Percentiles rank a stretch among this genome's conserved stretches.
Evolutionary conservation across 2,797 vertebrate genomes (phyloP).

Genomic region (Hafferia zeledoni): DNA sequence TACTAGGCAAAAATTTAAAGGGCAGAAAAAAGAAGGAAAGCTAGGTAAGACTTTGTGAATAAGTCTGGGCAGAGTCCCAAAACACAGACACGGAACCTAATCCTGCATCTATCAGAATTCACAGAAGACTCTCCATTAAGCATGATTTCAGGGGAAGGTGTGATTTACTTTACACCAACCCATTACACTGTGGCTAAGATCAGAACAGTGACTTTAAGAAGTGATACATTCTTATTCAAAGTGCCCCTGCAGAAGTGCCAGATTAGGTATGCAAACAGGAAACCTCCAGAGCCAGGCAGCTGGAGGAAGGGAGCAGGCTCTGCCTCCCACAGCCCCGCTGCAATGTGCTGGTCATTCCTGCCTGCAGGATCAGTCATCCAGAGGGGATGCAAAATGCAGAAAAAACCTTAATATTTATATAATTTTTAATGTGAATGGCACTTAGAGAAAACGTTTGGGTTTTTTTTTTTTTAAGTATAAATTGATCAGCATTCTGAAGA

Average conservation of each 20-base stretch:
- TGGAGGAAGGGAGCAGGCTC: background rate
- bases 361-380: background rate
- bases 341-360: background rate
- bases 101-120: background rate
- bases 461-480: background rate
- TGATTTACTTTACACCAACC: background rate
- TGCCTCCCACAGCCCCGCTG: background rate
- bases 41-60: background rate
- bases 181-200: background rate
- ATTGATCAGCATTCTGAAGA: background rate
- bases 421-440: background rate
- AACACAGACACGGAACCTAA: background rate
- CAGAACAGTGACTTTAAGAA: background rate
- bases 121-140: background rate
- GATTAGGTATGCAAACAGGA: background rate
- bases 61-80: background rate
- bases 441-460: background rate
- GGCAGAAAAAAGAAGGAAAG: background rate
- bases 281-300: background rate
- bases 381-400: background rate
- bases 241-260: background rate
- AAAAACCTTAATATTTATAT: background rate
- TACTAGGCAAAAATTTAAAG: conserved; percentile 16
- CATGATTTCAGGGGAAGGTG: background rate
- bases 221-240: background rate